Conservation (phyloP, 2,797 vertebrate species). For the Spinus pinus region DNA sequence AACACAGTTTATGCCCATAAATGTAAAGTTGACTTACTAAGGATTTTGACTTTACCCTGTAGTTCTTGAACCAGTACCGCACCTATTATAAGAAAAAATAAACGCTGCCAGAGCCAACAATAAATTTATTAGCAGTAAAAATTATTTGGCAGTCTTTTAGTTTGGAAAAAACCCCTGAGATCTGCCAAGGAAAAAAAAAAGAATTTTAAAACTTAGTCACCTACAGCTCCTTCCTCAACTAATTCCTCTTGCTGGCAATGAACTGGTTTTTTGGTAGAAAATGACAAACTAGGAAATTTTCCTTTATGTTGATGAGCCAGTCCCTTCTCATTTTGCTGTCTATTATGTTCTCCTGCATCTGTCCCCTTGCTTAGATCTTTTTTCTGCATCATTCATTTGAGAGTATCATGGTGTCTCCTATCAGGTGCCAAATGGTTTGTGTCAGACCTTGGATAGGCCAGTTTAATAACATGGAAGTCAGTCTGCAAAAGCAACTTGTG, state of each 20-base stretch:
- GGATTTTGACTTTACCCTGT: neutral
- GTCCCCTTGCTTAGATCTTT: neutral
- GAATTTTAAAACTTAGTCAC: neutral
- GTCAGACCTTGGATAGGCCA: neutral
- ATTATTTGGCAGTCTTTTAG: neutral
- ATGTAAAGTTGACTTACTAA: neutral
- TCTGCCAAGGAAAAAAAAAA: neutral
- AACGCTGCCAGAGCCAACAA: neutral
- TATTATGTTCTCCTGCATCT: fast-evolving
- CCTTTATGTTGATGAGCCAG: neutral
- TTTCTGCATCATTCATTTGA: neutral
- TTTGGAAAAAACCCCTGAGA: neutral
- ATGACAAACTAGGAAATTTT: neutral
- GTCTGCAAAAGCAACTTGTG: neutral
- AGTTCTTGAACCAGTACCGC: neutral
- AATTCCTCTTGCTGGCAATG: neutral
- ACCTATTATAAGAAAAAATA: neutral
- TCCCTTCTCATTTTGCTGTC: neutral
- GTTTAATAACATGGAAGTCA: neutral
- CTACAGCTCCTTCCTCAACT: neutral
- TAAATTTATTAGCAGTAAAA: neutral
- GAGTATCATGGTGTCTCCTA: neutral
- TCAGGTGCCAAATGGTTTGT: neutral
- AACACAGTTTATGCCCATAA: neutral
- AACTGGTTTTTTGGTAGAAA: neutral